Evolutionary conservation across 2,888 invertebrate genomes (phyloP).

Genomic region (Apomyelois bistriatella): DNA sequence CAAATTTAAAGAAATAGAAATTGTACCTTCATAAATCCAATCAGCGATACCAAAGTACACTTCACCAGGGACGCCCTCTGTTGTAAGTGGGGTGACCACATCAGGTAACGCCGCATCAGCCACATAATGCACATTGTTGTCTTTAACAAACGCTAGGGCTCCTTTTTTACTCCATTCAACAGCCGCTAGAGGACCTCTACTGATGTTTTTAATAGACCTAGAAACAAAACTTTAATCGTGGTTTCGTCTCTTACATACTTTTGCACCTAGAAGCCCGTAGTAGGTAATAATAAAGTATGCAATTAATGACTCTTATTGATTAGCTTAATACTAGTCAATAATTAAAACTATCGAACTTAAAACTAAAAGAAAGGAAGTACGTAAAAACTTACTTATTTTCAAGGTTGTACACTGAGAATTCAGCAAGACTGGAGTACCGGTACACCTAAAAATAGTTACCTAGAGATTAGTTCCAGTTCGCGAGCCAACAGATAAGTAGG

Average conservation of each 20-base stretch:
- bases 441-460: constrained; percentile 76
- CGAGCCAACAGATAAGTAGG: too few species aligned
- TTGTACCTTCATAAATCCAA: constrained; percentile 95
- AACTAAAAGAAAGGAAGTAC: too few species aligned
- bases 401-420: constrained; percentile 82
- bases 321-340: too few species aligned
- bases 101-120: constrained; percentile 48
- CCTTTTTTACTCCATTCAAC: constrained; percentile 73
- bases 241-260: too few species aligned
- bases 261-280: too few species aligned
- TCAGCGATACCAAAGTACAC: constrained; percentile 92
- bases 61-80: constrained; percentile 80
- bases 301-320: too few species aligned
- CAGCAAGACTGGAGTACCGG: constrained; percentile 82
- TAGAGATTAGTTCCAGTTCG: neutral
- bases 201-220: constrained; percentile 70
- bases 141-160: constrained; percentile 80
- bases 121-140: constrained; percentile 85
- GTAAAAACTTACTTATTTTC: constrained; percentile 64
- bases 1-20: neutral
- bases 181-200: constrained; percentile 79
- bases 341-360: too few species aligned
- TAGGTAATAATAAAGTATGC: too few species aligned
- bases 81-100: constrained; percentile 73
- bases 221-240: constrained; percentile 21